Conservation (phyloP, 2,113 vertebrate species). For the Ursus arctos region DNA sequence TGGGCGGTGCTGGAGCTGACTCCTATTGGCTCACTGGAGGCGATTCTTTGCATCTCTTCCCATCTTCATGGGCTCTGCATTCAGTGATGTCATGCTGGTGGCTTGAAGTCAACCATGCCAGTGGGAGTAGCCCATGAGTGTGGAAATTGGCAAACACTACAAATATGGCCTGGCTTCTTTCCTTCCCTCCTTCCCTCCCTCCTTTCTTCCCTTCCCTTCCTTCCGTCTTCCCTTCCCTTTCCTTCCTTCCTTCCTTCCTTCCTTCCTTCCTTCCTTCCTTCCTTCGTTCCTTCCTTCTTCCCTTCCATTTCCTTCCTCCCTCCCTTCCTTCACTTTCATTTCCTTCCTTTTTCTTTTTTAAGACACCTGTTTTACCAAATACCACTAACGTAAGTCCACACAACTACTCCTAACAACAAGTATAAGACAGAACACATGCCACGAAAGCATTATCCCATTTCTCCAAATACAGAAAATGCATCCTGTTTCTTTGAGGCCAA, state of each 20-base stretch:
- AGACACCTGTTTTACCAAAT: background rate
- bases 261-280: accelerated
- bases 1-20: background rate
- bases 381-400: background rate
- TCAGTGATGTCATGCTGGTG: background rate
- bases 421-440: background rate
- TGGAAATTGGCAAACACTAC: background rate
- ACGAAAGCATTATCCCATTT: background rate
- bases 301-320: too few species aligned
- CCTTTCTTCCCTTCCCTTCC: accelerated
- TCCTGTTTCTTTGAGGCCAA: background rate
- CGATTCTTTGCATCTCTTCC: background rate
- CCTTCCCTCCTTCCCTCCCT: too few species aligned
- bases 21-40: background rate
- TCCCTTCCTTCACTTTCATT: background rate
- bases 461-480: background rate
- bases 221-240: accelerated
- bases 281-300: accelerated
- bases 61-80: background rate
- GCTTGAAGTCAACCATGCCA: background rate
- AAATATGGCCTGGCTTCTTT: background rate
- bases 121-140: background rate
- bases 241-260: background rate
- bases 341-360: background rate
- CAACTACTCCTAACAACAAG: background rate